Evolutionary conservation across 2,888 invertebrate genomes (phyloP), one percentile per base, ranked within the genome.

Genomic region (Sylvicola fuscatus): DNA sequence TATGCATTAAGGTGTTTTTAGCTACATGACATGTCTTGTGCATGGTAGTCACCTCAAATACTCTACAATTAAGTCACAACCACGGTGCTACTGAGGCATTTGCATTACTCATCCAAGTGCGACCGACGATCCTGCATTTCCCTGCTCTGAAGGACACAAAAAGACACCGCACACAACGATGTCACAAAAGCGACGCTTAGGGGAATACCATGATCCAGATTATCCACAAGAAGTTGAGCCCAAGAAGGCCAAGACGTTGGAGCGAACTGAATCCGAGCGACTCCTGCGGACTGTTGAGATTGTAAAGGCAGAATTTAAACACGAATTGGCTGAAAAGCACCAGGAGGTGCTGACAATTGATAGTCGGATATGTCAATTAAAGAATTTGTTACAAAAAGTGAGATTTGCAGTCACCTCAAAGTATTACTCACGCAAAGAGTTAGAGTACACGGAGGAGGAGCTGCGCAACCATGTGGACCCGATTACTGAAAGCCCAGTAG

Each of bases 321-420:
- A 64, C 33, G 84, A 86, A 52, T 60, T 83, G 10, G 60, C 64
- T 33, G 50, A 60, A 2, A 72, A 80, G 47, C 74, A 80, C 49
- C 65, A 70, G 37, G 82, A 84, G 59, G 60, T 83, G 11, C 62
- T 70, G 40, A 58, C 71, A 35, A 72, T 82, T 39, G 74, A 82
- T 49, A 66, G 70, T 40, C 65, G 71, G 54, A 64, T 72, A 45
- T 64, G 61, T 27, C 60, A 63, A 45, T 65, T 67, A 1, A 60
- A 67, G 14, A 65, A 66, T 44, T 52, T 67, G 4, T 47, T 73
- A n/a, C 68, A 70, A 45, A 54, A 68, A 28, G 51, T 73, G 11
- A 62, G 72, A 11, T 70, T 68, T 47, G 65, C 62, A 3, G 60
- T 70, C 21, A 62, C 72, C 5, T 61, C 63, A 7, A 62, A 66